Base-by-base conservation (phyloP, 2,888 invertebrate genomes). In the Protophormia terraenovae region DNA sequence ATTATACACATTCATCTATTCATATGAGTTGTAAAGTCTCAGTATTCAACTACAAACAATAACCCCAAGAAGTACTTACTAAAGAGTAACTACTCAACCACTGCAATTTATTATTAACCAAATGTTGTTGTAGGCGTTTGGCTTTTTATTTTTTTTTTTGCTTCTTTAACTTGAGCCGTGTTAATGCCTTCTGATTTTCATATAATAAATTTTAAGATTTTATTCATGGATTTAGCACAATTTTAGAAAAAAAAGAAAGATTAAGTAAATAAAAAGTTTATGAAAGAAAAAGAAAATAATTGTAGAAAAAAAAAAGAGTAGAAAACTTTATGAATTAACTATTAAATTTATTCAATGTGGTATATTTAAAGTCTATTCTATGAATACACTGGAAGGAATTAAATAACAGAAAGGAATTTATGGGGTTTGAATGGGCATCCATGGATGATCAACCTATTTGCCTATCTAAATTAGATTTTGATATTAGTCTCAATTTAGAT, bases 161-260 rank as follows among this genome's bases (percentile, higher is more conserved):
- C 14, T 22, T 66, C 45, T 16, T 67, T 50, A 24, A 47, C 47
- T 27, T 38, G 19, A 53, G 16, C 71, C 24, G 82, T 64, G 71
- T 71, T 82, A 82, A 77, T 77, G 76, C 71, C 71, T 71, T 64
- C 82, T 82, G 76, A 71, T 82, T 82, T 82, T 82, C 71, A 82
- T 76, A 76, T 71, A 82, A 82, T 76, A 82, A 82, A 76, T 76
- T 71, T 76, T 55, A 12, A 55, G 82, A 77, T 83, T 83, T 60
- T 77, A 76, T 83, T 62, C 76, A 83, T 76, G 76, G 35, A 83
- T 77, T 71, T 77, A 50, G 64, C 82, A 83, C 82, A 83, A 77
- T 77, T n/a, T 60, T 58, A 71, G 16, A 55, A 76, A 55, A 76
- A 35, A 69, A n/a, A n/a, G n/a, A n/a, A n/a, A n/a, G n/a, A n/a